Evolutionary conservation across 1,140 invertebrate genomes (phyloP), one percentile per base, ranked within the genome.

Genomic region (Drosophila varians): DNA sequence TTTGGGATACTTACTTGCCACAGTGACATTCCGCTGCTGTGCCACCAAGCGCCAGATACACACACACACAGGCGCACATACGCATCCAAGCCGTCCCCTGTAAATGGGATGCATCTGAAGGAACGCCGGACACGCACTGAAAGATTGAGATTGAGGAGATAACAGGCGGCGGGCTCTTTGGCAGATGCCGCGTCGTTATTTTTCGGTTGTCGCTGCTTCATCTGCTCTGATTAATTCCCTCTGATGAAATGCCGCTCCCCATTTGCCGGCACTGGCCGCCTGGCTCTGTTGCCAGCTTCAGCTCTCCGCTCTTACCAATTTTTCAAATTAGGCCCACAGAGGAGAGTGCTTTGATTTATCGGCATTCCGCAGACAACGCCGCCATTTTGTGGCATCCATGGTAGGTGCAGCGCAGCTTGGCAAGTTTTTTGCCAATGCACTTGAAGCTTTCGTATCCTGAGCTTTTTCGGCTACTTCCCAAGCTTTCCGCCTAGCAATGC

Each of bases 181-280:
- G 46, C 61, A 76, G 76, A 84, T 84, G 76, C 79, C 80, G 79
- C 79, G 66, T 66, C 82, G 79, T 79, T 84, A 86, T 86, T 84
- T 83, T 79, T 80, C 60, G 72, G 79, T 86, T 83, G 79, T 86
- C 72, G 76, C 77, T 64, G 72, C 82, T 69, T 68, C 80, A 83
- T 84, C 72, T 80, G 79, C 79, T 79, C 79, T 84, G 79, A 84
- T 84, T 84, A 84, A 86, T 84, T 84, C 76, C 40, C 80, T 86
- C 45, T 79, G 76, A 86, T 86, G 80, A 80, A 74, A 86, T 75
- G 80, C 79, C 80, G 79, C 77, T 53, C 68, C 68, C 45, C 45
- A 61, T 38, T 38, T 8, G 36, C 1, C n/a, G 36, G n/a, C 73
- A 76, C 64, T 76, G 74, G 70, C 70, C 61, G 26, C 28, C 5